These are phyloP conservation scores for Anas bernieri DNA, from an alignment of 2,797 vertebrate genomes.

Conservation along the genomic window DNA sequence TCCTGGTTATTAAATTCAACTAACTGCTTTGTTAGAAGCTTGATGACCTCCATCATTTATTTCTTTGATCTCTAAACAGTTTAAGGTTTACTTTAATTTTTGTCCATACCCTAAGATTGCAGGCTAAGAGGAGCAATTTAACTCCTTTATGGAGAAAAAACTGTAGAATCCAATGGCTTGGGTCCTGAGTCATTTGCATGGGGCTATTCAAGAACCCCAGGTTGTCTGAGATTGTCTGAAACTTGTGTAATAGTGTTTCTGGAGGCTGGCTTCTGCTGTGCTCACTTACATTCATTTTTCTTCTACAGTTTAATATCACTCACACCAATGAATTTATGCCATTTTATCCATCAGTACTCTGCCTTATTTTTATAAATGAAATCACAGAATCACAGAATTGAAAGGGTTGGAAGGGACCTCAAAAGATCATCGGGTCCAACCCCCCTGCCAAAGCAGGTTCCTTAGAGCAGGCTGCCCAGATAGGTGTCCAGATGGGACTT, in stretches of 20 bases:
- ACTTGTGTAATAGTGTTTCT: background rate
- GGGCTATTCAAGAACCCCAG: background rate
- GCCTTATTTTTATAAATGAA: background rate
- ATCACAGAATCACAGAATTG: too few species aligned
- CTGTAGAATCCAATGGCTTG: accelerated
- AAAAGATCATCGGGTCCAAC: too few species aligned
- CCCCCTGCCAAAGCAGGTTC: too few species aligned
- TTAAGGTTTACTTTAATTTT: background rate
- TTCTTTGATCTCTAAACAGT: background rate
- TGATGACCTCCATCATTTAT: background rate
- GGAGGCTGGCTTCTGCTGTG: background rate
- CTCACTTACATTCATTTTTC: background rate
- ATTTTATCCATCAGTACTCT: background rate
- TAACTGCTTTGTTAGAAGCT: background rate
- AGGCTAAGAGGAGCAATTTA: background rate
- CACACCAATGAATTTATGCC: background rate
- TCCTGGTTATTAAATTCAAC: background rate
- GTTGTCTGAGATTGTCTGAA: background rate
- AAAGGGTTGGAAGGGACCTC: too few species aligned
- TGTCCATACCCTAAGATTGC: background rate
- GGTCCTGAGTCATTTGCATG: background rate
- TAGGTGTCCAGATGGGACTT: too few species aligned
- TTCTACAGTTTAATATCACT: background rate
- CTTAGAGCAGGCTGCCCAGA: too few species aligned
- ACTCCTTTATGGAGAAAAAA: background rate